Conservation (phyloP, 2,113 vertebrate genomes). For the Mustela nigripes region DNA sequence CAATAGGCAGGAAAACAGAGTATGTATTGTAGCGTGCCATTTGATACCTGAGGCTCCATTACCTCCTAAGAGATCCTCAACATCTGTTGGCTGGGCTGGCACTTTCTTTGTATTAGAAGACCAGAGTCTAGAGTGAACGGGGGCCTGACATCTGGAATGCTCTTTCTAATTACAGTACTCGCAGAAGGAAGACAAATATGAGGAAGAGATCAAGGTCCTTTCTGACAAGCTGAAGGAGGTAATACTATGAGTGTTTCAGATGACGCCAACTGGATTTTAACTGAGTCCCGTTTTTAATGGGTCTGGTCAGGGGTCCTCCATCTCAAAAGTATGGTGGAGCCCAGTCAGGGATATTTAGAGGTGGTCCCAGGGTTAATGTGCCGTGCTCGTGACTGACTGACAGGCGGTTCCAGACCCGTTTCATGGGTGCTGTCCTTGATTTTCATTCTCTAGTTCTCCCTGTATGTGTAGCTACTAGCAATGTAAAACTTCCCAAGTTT, state of each 20-base stretch:
- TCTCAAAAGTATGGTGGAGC: neutral
- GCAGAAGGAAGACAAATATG: conserved; percentile 99
- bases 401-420: neutral
- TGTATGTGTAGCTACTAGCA: neutral
- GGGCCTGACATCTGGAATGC: conserved; percentile 77
- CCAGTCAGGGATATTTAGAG: neutral
- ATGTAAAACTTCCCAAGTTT: conserved; percentile 41
- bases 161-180: conserved; percentile 95
- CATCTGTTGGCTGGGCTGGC: conserved; percentile 71
- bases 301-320: neutral
- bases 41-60: conserved; percentile 64
- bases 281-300: neutral
- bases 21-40: conserved; percentile 36
- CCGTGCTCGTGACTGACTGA: neutral
- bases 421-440: neutral
- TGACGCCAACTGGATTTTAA: neutral
- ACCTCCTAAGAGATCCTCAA: conserved; percentile 61
- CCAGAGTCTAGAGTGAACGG: neutral
- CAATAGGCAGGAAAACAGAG: conserved; percentile 75
- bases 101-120: neutral
- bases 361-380: neutral
- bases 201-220: conserved; percentile 99
- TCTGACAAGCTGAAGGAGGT: conserved; percentile 99
- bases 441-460: neutral
- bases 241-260: conserved; percentile 72